Conservation (phyloP, 2,888 invertebrate species). For the Trissolcus japonicus region DNA sequence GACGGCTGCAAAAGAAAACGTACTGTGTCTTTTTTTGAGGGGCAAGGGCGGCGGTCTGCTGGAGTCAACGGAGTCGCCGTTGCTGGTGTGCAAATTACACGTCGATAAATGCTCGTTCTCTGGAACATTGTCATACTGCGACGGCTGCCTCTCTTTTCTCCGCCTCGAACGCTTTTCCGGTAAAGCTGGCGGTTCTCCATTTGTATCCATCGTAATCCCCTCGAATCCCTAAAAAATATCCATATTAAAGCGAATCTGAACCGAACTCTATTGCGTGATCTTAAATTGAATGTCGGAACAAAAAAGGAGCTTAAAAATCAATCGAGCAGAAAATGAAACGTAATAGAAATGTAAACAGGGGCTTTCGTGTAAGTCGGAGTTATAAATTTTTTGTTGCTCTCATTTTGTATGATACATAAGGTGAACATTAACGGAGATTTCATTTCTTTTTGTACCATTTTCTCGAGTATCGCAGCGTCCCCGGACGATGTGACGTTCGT, state of each 20-base stretch:
- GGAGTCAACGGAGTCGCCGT: slow-evolving; percentile 78
- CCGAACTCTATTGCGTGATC: too few species aligned
- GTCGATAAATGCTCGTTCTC: slow-evolving; percentile 77
- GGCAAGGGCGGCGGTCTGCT: slow-evolving; percentile 91
- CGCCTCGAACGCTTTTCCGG: slow-evolving; percentile 80
- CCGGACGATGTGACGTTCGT: slow-evolving; percentile 66
- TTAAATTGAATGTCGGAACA: not conserved
- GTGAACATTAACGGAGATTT: not conserved
- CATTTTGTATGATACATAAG: too few species aligned
- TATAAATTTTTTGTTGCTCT: too few species aligned
- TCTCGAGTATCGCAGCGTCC: slow-evolving; percentile 69
- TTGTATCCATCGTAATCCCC: slow-evolving; percentile 62
- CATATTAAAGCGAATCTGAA: slow-evolving; percentile 3
- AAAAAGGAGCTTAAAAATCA: not conserved
- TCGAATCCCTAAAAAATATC: slow-evolving; percentile 68
- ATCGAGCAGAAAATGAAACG: not conserved
- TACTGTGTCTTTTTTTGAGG: slow-evolving; percentile 95
- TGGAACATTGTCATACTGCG: slow-evolving; percentile 85
- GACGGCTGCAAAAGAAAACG: slow-evolving; percentile 77
- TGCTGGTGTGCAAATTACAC: slow-evolving; percentile 73
- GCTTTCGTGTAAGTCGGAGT: too few species aligned
- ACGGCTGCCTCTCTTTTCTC: slow-evolving; percentile 80
- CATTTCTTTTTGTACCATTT: slow-evolving; percentile 72
- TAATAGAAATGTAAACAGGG: too few species aligned
- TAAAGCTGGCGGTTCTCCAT: slow-evolving; percentile 79